Evolutionary conservation across 2,113 vertebrate species (phyloP).

Genomic region (Polypterus senegalus): DNA sequence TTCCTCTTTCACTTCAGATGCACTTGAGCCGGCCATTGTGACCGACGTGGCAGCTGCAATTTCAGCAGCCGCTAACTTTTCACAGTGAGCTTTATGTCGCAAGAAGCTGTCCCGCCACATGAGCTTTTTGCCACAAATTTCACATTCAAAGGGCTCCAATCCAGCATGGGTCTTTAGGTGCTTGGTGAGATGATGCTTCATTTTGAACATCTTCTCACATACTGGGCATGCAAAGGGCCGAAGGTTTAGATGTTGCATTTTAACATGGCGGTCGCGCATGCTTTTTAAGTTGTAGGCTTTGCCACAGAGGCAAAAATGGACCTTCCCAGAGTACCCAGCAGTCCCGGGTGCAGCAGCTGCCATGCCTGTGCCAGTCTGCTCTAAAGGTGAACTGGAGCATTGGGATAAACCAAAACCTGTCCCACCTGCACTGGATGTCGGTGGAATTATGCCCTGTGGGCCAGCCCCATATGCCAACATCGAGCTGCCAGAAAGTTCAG

Average conservation of each 20-base stretch:
- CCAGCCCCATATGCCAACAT: slow-evolving; percentile 24
- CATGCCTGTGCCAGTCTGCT: background rate
- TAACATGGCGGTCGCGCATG: slow-evolving; percentile 61
- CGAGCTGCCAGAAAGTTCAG: slow-evolving; percentile 30
- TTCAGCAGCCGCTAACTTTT: slow-evolving; percentile 30
- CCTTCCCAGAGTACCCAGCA: slow-evolving; percentile 42
- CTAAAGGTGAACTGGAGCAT: background rate
- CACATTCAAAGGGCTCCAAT: slow-evolving; percentile 52
- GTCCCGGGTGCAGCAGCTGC: slow-evolving; percentile 24
- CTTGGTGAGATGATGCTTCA: slow-evolving; percentile 65
- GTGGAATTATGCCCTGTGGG: slow-evolving; percentile 13
- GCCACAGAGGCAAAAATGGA: slow-evolving; percentile 63
- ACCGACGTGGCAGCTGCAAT: slow-evolving; percentile 10
- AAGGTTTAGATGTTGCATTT: slow-evolving; percentile 64
- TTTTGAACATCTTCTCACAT: slow-evolving; percentile 62
- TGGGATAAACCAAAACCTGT: slow-evolving; percentile 31
- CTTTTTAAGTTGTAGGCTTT: slow-evolving; percentile 63
- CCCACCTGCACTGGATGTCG: slow-evolving; percentile 34
- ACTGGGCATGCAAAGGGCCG: slow-evolving; percentile 57
- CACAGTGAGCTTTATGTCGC: slow-evolving; percentile 50
- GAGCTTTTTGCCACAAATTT: slow-evolving; percentile 56
- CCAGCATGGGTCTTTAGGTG: slow-evolving; percentile 62
- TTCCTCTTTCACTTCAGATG: too few relatives aligned
- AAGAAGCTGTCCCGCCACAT: slow-evolving; percentile 64
- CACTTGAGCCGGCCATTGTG: background rate